A percentile compares a stretch with the other conserved stretches of the same genome.
phyloP scores from a whole-genome alignment of 2,113 vertebrate genomes.

The Orientallactaga bullata region DNA sequence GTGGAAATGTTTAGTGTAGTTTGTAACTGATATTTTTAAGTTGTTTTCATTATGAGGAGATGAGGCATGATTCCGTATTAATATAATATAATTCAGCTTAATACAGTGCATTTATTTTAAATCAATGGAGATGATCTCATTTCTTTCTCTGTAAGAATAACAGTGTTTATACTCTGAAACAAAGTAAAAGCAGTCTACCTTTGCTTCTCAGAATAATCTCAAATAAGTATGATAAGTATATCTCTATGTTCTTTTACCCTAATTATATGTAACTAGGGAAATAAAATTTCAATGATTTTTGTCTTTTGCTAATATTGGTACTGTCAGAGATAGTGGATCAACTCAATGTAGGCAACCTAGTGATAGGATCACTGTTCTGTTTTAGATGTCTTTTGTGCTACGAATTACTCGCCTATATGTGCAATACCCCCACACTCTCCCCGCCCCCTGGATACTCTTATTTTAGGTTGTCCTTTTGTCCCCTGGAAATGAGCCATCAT shows the following conservation, averaged over 20 bases:
- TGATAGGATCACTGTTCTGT: background rate
- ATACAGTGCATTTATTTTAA: background rate
- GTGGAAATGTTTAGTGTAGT: background rate
- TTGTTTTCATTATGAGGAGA: background rate
- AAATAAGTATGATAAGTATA: background rate
- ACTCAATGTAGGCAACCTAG: background rate
- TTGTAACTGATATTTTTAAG: background rate
- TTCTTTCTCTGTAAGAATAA: background rate
- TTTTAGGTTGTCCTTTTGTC: conserved; percentile 66
- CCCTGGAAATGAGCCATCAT: conserved; percentile 56
- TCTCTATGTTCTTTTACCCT: background rate
- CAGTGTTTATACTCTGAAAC: conserved; percentile 25
- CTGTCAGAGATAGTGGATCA: background rate
- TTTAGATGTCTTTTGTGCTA: background rate
- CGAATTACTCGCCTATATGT: background rate
- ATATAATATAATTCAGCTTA: conserved; percentile 14
- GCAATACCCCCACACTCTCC: fast-evolving
- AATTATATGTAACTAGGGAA: background rate
- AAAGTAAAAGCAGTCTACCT: background rate
- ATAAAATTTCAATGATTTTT: background rate
- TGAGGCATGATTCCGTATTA: background rate
- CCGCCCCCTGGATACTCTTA: background rate
- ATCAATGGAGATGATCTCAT: background rate
- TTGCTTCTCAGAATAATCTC: background rate
- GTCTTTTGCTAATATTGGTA: background rate